These are phyloP conservation scores for Ochropleura leucogaster DNA, from an alignment of 2,888 invertebrate genomes.

Conservation along the genomic window DNA sequence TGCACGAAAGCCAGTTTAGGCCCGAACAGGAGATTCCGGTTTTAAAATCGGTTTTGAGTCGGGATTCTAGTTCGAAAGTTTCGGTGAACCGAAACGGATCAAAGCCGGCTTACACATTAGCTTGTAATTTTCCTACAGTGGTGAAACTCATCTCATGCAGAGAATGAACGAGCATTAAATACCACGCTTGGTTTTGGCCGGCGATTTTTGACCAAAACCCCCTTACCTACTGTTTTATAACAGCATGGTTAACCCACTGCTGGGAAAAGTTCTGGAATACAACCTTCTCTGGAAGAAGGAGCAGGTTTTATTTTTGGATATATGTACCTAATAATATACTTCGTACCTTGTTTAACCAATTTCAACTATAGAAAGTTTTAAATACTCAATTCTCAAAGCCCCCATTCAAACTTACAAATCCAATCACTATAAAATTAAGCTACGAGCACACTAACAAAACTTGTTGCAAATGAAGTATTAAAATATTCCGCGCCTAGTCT, in stretches of 20 bases:
- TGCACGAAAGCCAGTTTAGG: background rate
- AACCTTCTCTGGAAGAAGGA: too few species aligned
- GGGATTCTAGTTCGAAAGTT: background rate
- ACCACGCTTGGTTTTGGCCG: background rate
- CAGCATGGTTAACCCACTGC: too few species aligned
- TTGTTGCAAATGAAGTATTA: slow-evolving; percentile 59
- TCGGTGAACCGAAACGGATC: background rate
- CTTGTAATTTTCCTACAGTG: background rate
- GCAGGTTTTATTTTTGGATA: too few species aligned
- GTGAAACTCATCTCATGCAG: background rate
- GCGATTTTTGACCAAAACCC: background rate
- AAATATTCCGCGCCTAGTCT: slow-evolving; percentile 60
- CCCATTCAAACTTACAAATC: slow-evolving; percentile 18
- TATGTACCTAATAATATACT: background rate
- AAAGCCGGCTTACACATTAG: background rate
- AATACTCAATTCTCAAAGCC: slow-evolving; percentile 5
- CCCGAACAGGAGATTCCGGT: background rate
- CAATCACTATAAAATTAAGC: slow-evolving; percentile 29
- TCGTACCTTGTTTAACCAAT: background rate
- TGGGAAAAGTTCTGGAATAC: too few species aligned
- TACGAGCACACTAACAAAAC: slow-evolving; percentile 25
- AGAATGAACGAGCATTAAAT: background rate
- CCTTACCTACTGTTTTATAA: too few species aligned
- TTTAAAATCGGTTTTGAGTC: background rate
- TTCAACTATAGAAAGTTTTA: background rate